Evolutionary conservation across 2,888 invertebrate genomes (phyloP).

Genomic region (Drosophila putrida): DNA sequence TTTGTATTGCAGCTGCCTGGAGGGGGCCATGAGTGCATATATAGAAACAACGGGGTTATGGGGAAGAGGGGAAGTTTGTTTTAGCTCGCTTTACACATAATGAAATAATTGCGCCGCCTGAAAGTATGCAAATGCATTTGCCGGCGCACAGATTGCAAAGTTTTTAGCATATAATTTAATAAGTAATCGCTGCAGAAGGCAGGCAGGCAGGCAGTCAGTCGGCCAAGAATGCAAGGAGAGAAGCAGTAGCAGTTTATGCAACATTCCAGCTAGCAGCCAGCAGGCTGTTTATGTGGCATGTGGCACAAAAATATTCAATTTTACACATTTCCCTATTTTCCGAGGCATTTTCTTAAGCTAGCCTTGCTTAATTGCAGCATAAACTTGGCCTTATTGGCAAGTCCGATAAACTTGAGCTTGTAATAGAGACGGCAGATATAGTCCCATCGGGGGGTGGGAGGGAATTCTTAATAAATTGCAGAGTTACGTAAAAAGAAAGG

Average conservation of each 20-base stretch:
- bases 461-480: slow-evolving; percentile 65
- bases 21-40: neutral
- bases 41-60: neutral
- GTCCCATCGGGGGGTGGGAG: neutral
- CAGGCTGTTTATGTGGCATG: slow-evolving; percentile 52
- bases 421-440: slow-evolving; percentile 50
- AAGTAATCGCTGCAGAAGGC: slow-evolving; percentile 59
- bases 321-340: slow-evolving; percentile 43
- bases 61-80: slow-evolving; percentile 22
- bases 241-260: slow-evolving; percentile 25
- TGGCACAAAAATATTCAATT: slow-evolving; percentile 57
- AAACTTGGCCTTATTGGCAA: slow-evolving; percentile 73
- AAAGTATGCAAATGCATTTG: slow-evolving; percentile 44
- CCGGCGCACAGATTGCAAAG: slow-evolving; percentile 47
- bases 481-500: slow-evolving; percentile 6
- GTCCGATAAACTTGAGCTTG: slow-evolving; percentile 72
- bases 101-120: slow-evolving; percentile 72
- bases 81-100: slow-evolving; percentile 62
- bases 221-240: neutral
- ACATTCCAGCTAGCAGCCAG: slow-evolving; percentile 25
- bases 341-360: slow-evolving; percentile 32
- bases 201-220: neutral
- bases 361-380: slow-evolving; percentile 71
- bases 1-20: slow-evolving; percentile 24
- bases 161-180: slow-evolving; percentile 72